These are phyloP conservation scores for Cryptocephalus primarius DNA, from an alignment of 2,888 invertebrate species.

Conservation along the genomic window DNA sequence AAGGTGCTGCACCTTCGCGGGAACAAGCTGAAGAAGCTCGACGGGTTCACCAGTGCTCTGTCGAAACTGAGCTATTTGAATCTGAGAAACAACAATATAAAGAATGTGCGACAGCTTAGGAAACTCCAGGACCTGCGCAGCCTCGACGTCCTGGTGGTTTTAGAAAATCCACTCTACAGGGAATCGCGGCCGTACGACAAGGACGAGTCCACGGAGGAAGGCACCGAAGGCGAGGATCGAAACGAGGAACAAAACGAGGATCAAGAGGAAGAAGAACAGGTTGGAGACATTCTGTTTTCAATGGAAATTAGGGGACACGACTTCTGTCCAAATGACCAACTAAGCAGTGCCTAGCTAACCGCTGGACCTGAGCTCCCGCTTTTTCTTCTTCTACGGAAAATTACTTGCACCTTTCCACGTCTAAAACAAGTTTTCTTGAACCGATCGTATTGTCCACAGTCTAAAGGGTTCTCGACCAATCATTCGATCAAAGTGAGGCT, in stretches of 20 bases:
- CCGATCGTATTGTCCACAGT: too few species aligned
- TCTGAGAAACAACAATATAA: conserved; percentile 44
- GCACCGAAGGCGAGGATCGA: conserved; percentile 7
- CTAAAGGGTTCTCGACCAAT: too few species aligned
- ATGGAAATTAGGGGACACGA: too few species aligned
- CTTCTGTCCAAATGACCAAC: too few species aligned
- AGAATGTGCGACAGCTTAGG: conserved; percentile 41
- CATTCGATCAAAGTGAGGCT: conserved; percentile 7
- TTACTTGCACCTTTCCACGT: too few species aligned
- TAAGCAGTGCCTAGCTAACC: too few species aligned
- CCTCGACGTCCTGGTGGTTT: conserved; percentile 42
- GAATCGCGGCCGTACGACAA: conserved; percentile 1
- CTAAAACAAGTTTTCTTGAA: too few species aligned
- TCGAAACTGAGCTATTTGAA: conserved; percentile 45
- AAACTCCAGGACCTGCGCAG: conserved; percentile 41
- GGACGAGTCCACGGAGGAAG: not conserved
- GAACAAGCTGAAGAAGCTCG: conserved; percentile 48
- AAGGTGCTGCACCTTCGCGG: conserved; percentile 60
- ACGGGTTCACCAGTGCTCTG: conserved; percentile 40
- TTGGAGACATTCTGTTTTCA: not conserved
- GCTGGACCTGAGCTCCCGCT: too few species aligned
- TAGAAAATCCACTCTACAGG: conserved; percentile 41
- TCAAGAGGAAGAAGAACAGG: conserved; percentile 4
- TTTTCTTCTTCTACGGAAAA: too few species aligned
- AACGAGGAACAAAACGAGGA: conserved; percentile 15